Evolutionary conservation across 2,888 invertebrate species (phyloP), one percentile per base, ranked within the genome.

Genomic region (Melinopterus prodromus): DNA sequence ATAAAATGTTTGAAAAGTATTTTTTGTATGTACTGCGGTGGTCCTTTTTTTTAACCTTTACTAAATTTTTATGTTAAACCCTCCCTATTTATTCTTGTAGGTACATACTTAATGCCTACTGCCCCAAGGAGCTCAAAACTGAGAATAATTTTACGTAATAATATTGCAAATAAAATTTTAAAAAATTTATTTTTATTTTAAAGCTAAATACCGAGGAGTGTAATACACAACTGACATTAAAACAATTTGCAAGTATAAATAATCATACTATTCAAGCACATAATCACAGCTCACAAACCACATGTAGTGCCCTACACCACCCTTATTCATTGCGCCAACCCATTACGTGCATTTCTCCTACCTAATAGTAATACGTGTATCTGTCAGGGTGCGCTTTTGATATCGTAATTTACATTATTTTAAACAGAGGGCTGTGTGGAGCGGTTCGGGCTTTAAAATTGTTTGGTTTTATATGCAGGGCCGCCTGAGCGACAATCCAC

Each of bases 401-500:
- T 80, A 80, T 77, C 77, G 79, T 80, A 80, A 80, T 80, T 80
- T 80, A 80, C 81, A 82, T 81, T 81, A 82, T 82, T 80, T 82
- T 81, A 74, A 78, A 76, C 76, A 77, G 75, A 71, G 80, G 38
- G 74, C 71, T 77, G 16, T 79, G 37, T n/a, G 37, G 74, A 74
- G 74, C 6, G 36, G 37, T 78, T 84, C 85, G 84, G 85, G 84
- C 84, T 86, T 86, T 84, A 86, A 86, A 88, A 86, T 84, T 87
- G 87, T 87, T 87, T 87, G 87, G 86, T 86, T 85, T 53, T 83
- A 38, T 78, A 75, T 77, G 85, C 85, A 84, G 85, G 77, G 71
- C 37, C 77, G 79, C 70, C 26, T 85, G 86, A 85, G 86, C 85
- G 87, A 87, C 87, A 88, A 87, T 87, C 88, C 87, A 87, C 87